Evolutionary conservation across 2,113 vertebrate species (phyloP), one percentile per base, ranked within the genome.

Genomic region (Austrofundulus limnaeus): DNA sequence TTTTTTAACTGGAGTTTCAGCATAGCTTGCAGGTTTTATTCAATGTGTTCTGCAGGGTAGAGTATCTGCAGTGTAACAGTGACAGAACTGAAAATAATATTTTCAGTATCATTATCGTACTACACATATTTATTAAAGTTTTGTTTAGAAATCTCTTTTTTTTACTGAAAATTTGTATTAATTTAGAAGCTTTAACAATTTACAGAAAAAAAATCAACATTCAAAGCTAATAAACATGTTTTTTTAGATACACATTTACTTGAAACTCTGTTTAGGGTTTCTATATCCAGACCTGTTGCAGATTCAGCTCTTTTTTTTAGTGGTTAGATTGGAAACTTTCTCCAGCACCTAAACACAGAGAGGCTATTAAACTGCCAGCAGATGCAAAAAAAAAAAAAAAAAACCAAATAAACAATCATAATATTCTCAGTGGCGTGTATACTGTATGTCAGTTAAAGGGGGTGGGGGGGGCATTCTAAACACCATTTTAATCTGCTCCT

Each of bases 401-500:
- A n/a, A n/a, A n/a, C n/a, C n/a, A n/a, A n/a, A n/a, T n/a, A n/a
- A n/a, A n/a, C n/a, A n/a, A n/a, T n/a, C 59, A 24, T 41, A 10
- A 50, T 58, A 34, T 60, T 70, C 17, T 61, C 1, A 4, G n/a
- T 54, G 65, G 31, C 47, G 64, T 59, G 62, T 53, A 31, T 17
- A 45, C 52, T 53, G 38, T 17, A 41, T 52, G 51, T 8, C 39
- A 34, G 59, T 73, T 53, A n/a, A 3, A 17, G 24, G n/a, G 2
- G 16, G 28, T 20, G 46, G 75, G 68, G 25, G 60, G 70, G 73
- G 78, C 56, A 70, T 76, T n/a, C n/a, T 48, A 51, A 79, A 85
- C 66, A 75, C 72, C 70, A 60, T 64, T 72, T 78, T 81, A 88
- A 87, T 87, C 87, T 79, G 42, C 61, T 73, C 61, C 59, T 58